Percentiles rank a stretch among this genome's conserved stretches.
These are phyloP conservation scores for Meda fulgida DNA, from an alignment of 2,797 vertebrate species.

Conservation along the genomic window DNA sequence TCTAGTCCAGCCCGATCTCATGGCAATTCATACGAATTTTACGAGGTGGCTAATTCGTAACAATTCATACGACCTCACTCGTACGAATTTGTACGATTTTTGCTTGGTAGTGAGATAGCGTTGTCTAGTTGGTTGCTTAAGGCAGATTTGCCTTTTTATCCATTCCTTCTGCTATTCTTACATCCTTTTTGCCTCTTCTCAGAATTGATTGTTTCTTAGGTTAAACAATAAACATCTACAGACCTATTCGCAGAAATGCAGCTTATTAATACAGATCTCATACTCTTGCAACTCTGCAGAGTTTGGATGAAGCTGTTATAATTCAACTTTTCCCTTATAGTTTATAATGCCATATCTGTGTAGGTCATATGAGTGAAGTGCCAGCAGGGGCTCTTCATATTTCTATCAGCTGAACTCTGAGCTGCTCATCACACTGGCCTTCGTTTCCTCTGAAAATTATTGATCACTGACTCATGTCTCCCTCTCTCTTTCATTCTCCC, in stretches of 20 bases:
- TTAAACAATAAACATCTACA: constrained; percentile 1
- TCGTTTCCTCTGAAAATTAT: constrained; percentile 44
- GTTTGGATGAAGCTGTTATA: background rate
- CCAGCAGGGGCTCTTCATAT: constrained; percentile 36
- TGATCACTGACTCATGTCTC: constrained; percentile 39
- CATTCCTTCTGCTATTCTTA: background rate
- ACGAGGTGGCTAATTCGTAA: too few species aligned
- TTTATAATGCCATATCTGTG: background rate
- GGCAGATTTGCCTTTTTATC: background rate
- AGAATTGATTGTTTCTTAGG: background rate
- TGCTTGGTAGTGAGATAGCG: too few species aligned
- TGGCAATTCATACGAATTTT: too few species aligned
- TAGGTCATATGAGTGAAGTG: background rate
- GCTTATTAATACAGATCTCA: background rate
- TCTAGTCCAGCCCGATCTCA: too few species aligned
- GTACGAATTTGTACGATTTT: too few species aligned
- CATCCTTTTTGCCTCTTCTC: background rate
- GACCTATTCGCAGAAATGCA: too few species aligned
- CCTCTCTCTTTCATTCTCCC: constrained; percentile 13
- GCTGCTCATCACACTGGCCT: constrained; percentile 31
- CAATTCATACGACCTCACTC: too few species aligned
- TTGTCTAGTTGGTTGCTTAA: background rate
- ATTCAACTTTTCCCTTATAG: background rate
- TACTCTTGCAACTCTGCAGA: background rate
- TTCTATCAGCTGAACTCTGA: constrained; percentile 36